Percentiles rank a stretch among this genome's conserved stretches.
phyloP scores from a whole-genome alignment of 2,797 vertebrate species.

The Columba guinea region DNA sequence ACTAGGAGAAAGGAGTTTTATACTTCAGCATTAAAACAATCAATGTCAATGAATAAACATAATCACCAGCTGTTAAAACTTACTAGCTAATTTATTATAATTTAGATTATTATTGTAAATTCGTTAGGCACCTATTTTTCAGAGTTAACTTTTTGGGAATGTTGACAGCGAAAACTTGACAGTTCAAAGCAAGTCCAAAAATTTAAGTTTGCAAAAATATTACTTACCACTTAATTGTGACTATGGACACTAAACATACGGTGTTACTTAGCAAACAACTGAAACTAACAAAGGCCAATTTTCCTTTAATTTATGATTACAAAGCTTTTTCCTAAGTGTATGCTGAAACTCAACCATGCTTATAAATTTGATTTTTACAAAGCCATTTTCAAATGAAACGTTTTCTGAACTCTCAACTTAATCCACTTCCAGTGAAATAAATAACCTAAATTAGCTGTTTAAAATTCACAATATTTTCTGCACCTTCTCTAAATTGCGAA shows the following conservation, averaged over 20 bases:
- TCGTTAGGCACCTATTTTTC: not conserved
- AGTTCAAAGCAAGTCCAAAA: not conserved
- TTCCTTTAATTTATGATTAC: not conserved
- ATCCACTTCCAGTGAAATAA: not conserved
- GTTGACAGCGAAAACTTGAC: not conserved
- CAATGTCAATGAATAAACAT: not conserved
- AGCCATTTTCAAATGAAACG: not conserved
- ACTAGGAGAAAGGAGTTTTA: constrained; percentile 73
- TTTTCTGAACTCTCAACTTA: not conserved
- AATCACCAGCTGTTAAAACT: not conserved
- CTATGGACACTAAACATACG: not conserved
- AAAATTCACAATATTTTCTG: not conserved
- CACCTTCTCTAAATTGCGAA: not conserved
- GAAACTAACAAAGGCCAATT: not conserved
- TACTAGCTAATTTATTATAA: not conserved
- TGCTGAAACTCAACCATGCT: not conserved
- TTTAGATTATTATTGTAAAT: not conserved
- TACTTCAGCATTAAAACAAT: not conserved
- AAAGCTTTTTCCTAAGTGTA: not conserved
- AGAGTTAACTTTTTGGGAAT: not conserved
- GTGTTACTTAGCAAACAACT: not conserved
- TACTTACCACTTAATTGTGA: not conserved
- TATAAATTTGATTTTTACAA: not conserved
- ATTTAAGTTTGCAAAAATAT: not conserved
- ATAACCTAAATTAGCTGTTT: not conserved